These are phyloP conservation scores for Cydia splendana DNA, from an alignment of 1,140 invertebrate species.

Conservation along the genomic window DNA sequence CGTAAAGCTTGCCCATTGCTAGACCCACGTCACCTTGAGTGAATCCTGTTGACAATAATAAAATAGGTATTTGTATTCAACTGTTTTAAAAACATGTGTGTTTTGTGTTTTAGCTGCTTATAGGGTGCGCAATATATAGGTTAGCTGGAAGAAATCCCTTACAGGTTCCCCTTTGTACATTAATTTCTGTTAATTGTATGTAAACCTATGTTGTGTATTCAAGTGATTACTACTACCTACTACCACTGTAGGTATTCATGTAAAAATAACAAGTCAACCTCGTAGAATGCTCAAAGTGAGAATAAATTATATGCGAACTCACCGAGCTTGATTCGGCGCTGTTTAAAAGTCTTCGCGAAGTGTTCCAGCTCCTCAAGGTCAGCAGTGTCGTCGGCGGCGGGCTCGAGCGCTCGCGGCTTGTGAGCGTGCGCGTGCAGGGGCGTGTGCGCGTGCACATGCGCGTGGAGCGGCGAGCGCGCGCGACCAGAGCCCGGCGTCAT, in stretches of 20 bases:
- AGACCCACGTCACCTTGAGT: slow-evolving; percentile 99
- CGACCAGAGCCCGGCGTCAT: slow-evolving; percentile 54
- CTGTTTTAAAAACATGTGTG: neutral
- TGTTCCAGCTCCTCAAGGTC: slow-evolving; percentile 97
- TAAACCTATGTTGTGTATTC: too few relatives aligned
- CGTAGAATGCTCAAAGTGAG: too few relatives aligned
- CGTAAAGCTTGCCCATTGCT: slow-evolving; percentile 99
- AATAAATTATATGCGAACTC: slow-evolving; percentile 25
- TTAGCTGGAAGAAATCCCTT: neutral
- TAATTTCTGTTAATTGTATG: too few relatives aligned
- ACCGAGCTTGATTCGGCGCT: slow-evolving; percentile 94
- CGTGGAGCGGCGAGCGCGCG: slow-evolving; percentile 76
- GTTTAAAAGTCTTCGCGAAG: slow-evolving; percentile 98
- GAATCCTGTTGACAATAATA: slow-evolving; percentile 84
- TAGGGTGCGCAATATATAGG: neutral
- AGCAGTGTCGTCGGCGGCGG: slow-evolving; percentile 92
- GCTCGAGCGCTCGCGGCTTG: slow-evolving; percentile 84
- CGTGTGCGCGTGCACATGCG: slow-evolving; percentile 75
- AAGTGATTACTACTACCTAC: too few relatives aligned
- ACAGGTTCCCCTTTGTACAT: too few relatives aligned
- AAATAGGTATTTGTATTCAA: neutral
- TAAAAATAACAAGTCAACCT: too few relatives aligned
- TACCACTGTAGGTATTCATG: too few relatives aligned
- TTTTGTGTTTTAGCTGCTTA: neutral
- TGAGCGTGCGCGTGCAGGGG: slow-evolving; percentile 81